A percentile compares a stretch with the other conserved stretches of the same genome.
Conservation (phyloP, 2,888 invertebrate genomes). For the Tiliacea aurago region DNA sequence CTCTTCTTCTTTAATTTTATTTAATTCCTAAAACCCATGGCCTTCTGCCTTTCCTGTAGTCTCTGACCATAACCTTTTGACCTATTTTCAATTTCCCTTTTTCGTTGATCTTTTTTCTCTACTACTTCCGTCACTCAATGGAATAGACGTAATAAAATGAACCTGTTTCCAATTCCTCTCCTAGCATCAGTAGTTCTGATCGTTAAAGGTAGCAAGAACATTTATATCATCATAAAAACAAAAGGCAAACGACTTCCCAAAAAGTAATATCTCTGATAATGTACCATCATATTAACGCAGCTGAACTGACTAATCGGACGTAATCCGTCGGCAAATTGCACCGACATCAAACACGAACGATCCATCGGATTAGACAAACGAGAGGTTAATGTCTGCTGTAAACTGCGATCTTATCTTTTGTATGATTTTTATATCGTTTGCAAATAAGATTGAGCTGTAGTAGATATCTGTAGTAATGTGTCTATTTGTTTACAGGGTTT, state of each 20-base stretch:
- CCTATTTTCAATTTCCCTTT: too few relatives aligned
- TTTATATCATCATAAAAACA: constrained; percentile 16
- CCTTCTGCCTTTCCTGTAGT: too few relatives aligned
- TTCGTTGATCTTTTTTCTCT: too few relatives aligned
- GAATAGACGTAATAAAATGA: too few relatives aligned
- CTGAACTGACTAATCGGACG: constrained; percentile 44
- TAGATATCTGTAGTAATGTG: constrained; percentile 30
- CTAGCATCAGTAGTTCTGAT: too few relatives aligned
- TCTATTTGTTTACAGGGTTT: constrained; percentile 29
- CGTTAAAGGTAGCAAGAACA: not conserved
- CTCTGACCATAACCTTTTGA: too few relatives aligned
- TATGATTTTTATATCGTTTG: constrained; percentile 48
- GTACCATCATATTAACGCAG: constrained; percentile 39
- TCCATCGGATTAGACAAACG: constrained; percentile 64
- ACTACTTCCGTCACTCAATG: too few relatives aligned
- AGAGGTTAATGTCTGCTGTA: constrained; percentile 53
- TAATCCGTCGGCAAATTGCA: constrained; percentile 54
- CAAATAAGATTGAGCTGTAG: constrained; percentile 26
- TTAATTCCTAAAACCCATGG: too few relatives aligned
- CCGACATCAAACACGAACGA: constrained; percentile 58
- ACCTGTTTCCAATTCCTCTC: too few relatives aligned
- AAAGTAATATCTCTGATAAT: constrained; percentile 32
- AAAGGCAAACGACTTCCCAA: not conserved
- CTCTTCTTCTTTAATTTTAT: too few relatives aligned
- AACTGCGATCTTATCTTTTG: constrained; percentile 46